Conservation (phyloP, 2,797 vertebrate genomes). For the Naso thynnoides region DNA sequence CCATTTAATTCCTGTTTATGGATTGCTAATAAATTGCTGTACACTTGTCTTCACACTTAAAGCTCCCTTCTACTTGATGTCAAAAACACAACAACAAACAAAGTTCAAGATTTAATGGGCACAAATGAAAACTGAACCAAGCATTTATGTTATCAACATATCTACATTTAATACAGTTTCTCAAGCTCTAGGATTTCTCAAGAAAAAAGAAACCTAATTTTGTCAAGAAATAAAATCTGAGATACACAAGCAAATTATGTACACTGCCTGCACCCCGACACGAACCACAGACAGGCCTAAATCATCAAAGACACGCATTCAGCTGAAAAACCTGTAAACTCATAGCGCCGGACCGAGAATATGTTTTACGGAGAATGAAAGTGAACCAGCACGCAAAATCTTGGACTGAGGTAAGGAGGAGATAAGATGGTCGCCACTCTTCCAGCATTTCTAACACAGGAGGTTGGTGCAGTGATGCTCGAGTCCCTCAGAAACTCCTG, state of each 20-base stretch:
- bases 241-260: constrained; percentile 78
- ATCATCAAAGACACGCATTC: constrained; percentile 67
- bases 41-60: constrained; percentile 26
- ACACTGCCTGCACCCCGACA: constrained; percentile 67
- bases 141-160: constrained; percentile 80
- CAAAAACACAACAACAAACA: constrained; percentile 51
- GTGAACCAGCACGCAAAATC: constrained; percentile 36
- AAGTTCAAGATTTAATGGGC: constrained; percentile 69
- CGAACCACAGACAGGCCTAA: constrained; percentile 46
- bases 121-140: constrained; percentile 72
- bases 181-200: constrained; percentile 70
- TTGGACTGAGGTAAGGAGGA: constrained; percentile 65
- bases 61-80: constrained; percentile 4
- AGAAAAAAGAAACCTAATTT: constrained; percentile 59
- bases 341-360: constrained; percentile 46
- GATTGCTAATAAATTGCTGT: constrained; percentile 23
- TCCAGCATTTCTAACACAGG: constrained; percentile 73
- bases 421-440: constrained; percentile 52
- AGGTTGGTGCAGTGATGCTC: constrained; percentile 19
- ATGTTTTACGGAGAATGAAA: constrained; percentile 30
- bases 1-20: neutral
- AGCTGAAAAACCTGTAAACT: constrained; percentile 58
- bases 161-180: constrained; percentile 86
- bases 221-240: constrained; percentile 78
- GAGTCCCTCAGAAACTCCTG: constrained; percentile 30